Base-by-base conservation (phyloP, 1,140 invertebrate species). In the Cardiocondyla obscurior region DNA sequence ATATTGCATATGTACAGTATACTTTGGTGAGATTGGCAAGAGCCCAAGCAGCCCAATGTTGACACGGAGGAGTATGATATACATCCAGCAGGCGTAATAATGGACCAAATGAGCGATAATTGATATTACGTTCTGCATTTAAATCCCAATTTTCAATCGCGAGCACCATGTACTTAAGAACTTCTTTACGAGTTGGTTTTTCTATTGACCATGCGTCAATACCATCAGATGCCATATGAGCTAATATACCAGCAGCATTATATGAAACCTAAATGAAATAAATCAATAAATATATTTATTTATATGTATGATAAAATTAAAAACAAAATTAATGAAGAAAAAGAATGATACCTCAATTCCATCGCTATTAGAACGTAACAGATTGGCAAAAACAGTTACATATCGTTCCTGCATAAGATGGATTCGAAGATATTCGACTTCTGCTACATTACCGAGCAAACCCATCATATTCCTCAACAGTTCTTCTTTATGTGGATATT, bases 31-130 rank as follows among this genome's bases (percentile, higher is more conserved):
- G 95, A 95, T 99, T 99, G 39, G 98, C 98, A 49, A 99, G 94
- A 6, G 98, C 99, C 99, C 99, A 99, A n/a, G 98, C 97, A 2
- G 98, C 98, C 98, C 98, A 99, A 91, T 98, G 96, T 92, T 99
- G 98, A 93, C 98, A 99, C 91, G 98, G 96, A 0, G 97, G 97
- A 3, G 98, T 98, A 85, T 98, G 97, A 90, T 96, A 96, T 69
- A 97, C 95, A 84, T 96, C 95, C 4, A 98, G 95, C 51, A 99
- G 94, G 76, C 97, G 95, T 7, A 99, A 93, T 84, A 99, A 98
- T 3, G 98, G 98, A 90, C 98, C 96, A 94, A 99, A 99, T 22
- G 98, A 98, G 83, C 98, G 96, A 93, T 99, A 99, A 94, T 99
- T 99, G 82, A 99, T 99, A 91, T 99, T 99, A 30, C 99, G 95